Percentiles rank a stretch among this genome's conserved stretches.
Evolutionary conservation across 2,113 vertebrate genomes (phyloP).

Genomic region (Pseudonaja textilis): DNA sequence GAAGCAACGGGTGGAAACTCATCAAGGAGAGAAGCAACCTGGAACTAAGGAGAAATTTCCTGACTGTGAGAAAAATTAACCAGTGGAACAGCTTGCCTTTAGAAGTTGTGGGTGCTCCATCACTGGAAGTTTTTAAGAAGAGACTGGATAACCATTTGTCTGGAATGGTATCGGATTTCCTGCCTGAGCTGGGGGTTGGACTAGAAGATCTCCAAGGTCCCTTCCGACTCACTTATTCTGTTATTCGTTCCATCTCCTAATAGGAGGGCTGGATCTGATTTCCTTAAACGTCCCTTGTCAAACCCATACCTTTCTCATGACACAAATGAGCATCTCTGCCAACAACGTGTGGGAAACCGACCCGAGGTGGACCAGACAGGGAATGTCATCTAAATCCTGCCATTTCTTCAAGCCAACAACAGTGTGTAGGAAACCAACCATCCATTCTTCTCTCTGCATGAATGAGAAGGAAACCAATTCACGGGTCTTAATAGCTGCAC

Average conservation of each 20-base stretch:
- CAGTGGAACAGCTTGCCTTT: too few relatives aligned
- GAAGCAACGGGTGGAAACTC: too few relatives aligned
- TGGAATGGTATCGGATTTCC: not conserved
- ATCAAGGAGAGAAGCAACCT: too few relatives aligned
- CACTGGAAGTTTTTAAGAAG: not conserved
- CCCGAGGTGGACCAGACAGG: not conserved
- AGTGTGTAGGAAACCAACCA: not conserved
- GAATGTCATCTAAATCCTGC: not conserved
- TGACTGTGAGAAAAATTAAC: too few relatives aligned
- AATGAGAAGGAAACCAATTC: not conserved
- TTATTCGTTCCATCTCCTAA: not conserved
- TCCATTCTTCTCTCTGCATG: not conserved
- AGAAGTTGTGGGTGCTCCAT: not conserved
- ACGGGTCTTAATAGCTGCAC: not conserved
- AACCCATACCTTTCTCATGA: not conserved
- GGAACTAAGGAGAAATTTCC: too few relatives aligned
- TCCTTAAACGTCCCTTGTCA: not conserved
- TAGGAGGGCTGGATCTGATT: not conserved
- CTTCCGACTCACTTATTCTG: not conserved
- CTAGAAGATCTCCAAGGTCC: not conserved
- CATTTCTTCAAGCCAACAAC: not conserved
- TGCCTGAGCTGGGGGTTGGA: not conserved
- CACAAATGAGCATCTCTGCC: not conserved
- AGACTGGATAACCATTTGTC: not conserved
- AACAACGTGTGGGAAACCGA: not conserved